Evolutionary conservation across 2,113 vertebrate genomes (phyloP).

Genomic region (Montifringilla adamsi): DNA sequence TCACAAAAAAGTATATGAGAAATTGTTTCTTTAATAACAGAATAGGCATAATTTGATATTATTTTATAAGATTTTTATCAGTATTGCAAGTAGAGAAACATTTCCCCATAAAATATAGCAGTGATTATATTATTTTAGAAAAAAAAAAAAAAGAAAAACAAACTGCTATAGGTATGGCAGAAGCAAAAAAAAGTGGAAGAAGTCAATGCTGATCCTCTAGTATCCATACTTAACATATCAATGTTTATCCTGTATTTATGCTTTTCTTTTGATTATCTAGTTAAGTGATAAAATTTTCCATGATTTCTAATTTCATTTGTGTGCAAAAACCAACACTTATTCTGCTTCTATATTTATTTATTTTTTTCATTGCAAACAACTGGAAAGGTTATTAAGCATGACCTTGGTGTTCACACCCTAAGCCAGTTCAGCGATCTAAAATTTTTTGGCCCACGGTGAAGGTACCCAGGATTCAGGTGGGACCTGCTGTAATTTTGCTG

Average conservation of each 20-base stretch:
- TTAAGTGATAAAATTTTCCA: neutral
- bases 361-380: neutral
- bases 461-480: neutral
- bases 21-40: neutral
- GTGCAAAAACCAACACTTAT: neutral
- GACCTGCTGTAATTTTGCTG: neutral
- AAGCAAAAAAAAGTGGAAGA: neutral
- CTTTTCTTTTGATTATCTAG: neutral
- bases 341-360: neutral
- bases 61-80: neutral
- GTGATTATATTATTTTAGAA: fast-evolving
- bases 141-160: neutral
- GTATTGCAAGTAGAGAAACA: neutral
- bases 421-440: neutral
- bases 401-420: neutral
- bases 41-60: neutral
- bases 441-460: neutral
- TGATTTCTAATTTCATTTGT: neutral
- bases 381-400: fast-evolving
- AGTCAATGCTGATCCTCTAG: neutral
- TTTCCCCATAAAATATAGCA: neutral
- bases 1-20: neutral
- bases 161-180: neutral
- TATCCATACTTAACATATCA: neutral
- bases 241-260: neutral